Base-by-base conservation (phyloP, 1,140 invertebrate species). In the fruit fly (Drosophila melanogaster) region DNA sequence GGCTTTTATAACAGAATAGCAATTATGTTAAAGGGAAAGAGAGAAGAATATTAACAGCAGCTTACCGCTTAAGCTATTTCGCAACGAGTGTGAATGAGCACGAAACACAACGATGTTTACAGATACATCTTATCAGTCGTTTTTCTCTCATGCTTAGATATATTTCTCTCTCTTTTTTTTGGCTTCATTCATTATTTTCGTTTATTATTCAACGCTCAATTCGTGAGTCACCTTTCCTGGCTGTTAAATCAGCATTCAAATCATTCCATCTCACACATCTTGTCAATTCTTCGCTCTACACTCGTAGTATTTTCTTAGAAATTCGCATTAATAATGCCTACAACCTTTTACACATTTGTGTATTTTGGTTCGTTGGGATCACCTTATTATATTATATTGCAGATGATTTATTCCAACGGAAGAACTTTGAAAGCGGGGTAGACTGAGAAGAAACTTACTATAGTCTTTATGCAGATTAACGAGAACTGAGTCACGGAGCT, bases 311-410 rank as follows among this genome's bases (percentile, higher is more conserved):
- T 69, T 86, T 86, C 83, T 60, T 30, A 79, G 83, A 86, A 86
- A 83, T 79, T 77, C 15, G 46, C 64, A 89, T 89, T 89, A 86
- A 58, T 83, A 86, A 89, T 71, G 10, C 15, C 41, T 5, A 62
- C 41, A 54, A 8, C 10, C 15, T 76, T 65, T 53, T 69, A 49
- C 64, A 49, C 47, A 62, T 74, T 72, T 47, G 38, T 50, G 50
- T 72, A 67, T 80, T 85, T 84, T 46, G 62, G 47, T 72, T 50
- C 50, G 24, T 24, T 33, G 41, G 35, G 40, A 26, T 83, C 57
- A 67, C 30, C 61, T 49, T 26, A 54, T 10, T 38, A 15, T 55
- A 56, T 71, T 22, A 17, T 40, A 26, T 72, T 56, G 44, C 35
- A 61, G 37, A 56, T 64, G 64, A 79, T 50, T 73, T 69, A 50